Evolutionary conservation across 2,888 invertebrate species (phyloP).

Genomic region (Mimas tiliae): DNA sequence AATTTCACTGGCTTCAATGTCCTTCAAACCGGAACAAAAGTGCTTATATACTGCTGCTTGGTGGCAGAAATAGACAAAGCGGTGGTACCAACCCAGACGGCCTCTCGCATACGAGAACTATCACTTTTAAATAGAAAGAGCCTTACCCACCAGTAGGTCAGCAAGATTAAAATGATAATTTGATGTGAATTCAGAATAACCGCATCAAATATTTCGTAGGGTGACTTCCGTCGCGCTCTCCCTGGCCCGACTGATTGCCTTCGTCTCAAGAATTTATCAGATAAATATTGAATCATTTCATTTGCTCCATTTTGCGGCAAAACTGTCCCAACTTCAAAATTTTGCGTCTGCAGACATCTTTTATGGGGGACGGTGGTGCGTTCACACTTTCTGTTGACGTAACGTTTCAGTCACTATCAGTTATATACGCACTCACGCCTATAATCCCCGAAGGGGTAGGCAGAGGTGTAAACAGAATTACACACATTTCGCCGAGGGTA

Average conservation of each 20-base stretch:
- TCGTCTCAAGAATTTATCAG: slow-evolving; percentile 72
- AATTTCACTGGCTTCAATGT: no score
- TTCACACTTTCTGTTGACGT: neutral
- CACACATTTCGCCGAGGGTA: no score
- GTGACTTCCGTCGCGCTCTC: slow-evolving; percentile 30
- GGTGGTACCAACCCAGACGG: no score
- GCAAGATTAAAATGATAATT: neutral
- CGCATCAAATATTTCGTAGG: slow-evolving; percentile 16
- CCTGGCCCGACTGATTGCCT: slow-evolving; percentile 63
- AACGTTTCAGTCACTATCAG: neutral
- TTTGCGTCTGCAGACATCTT: slow-evolving; percentile 23
- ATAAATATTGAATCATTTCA: slow-evolving; percentile 74
- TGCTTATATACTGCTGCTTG: no score
- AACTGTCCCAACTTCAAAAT: slow-evolving; percentile 20
- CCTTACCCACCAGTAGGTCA: no score
- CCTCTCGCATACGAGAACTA: no score
- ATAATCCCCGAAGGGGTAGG: no score
- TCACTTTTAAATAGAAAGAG: no score
- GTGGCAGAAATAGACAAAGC: no score
- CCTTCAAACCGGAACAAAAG: no score
- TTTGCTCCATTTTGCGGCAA: slow-evolving; percentile 54
- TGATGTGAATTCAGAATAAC: neutral
- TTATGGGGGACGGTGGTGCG: slow-evolving; percentile 3
- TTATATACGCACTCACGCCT: no score
- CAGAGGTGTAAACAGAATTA: no score